Evolutionary conservation across 2,113 vertebrate genomes (phyloP).

Genomic region (Semicossyphus pulcher): DNA sequence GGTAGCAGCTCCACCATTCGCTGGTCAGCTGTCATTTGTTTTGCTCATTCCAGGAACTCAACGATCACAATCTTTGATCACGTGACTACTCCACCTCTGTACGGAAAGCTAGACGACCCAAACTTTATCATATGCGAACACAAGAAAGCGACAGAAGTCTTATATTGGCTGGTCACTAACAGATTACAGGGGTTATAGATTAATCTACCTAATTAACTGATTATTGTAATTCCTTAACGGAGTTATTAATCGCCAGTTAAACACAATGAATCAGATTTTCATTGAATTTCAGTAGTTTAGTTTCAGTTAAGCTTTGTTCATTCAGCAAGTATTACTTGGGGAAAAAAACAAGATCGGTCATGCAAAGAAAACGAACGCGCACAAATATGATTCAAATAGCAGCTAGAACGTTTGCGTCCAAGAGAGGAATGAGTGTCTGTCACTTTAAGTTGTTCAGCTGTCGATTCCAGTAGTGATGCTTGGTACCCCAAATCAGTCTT

Average conservation of each 20-base stretch:
- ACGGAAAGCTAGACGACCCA: constrained; percentile 65
- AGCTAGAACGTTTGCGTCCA: too few relatives aligned
- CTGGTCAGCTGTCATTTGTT: constrained; percentile 73
- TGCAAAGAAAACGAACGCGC: too few relatives aligned
- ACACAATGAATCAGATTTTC: too few relatives aligned
- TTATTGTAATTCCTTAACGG: too few relatives aligned
- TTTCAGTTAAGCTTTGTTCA: background rate
- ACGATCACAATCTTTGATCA: constrained; percentile 59
- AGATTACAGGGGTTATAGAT: too few relatives aligned
- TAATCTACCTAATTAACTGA: too few relatives aligned
- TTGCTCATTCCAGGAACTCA: constrained; percentile 76
- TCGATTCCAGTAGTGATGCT: background rate
- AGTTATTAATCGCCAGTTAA: too few relatives aligned
- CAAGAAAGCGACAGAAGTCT: background rate
- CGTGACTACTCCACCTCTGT: constrained; percentile 73
- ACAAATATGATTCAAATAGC: too few relatives aligned
- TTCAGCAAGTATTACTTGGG: background rate
- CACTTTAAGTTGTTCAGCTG: background rate
- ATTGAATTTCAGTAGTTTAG: too few relatives aligned
- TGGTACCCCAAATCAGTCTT: too few relatives aligned
- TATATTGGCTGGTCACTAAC: too few relatives aligned
- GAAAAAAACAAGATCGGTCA: too few relatives aligned
- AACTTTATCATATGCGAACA: background rate
- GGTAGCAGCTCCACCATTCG: background rate
- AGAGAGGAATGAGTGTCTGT: background rate